Evolutionary conservation across 35 echinoderm and acorn worm species (phyloP), one percentile per base, ranked within the genome.

Genomic region (Chiridota heheva): DNA sequence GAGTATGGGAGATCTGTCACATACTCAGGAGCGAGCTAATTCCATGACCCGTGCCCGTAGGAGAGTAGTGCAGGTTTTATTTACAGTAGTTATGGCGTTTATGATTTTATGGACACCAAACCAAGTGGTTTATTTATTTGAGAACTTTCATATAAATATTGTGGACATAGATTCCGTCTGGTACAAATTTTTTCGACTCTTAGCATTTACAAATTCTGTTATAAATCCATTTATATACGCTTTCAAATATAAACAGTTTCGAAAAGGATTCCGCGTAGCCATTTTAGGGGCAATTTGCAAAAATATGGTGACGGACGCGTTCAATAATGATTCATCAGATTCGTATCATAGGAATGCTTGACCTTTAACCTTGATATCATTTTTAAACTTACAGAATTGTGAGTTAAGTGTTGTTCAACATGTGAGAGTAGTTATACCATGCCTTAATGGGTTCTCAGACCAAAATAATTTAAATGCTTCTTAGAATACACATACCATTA

Each of bases 221-320:
- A 73, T 96, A 26, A 96, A 96, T 59, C 88, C 92, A 7, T 81
- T 96, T 39, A 96, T 96, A n/a, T 96, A 96, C 55, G 92, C 82
- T 29, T 90, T 87, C 42, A 90, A 90, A 57, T 90, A 96, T 40
- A 96, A 91, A 57, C 88, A 96, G 36, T 90, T 96, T 63, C 74
- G 92, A 7, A 96, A 96, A 68, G 87, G 83, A 13, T 90, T 90
- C 57, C 82, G 87, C 31, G 60, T 90, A 0, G 67, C 55, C 6
- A 62, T 91, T 36, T 72, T n/a, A n/a, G n/a, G n/a, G n/a, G 69
- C 69, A 72, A 72, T 42, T 72, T 72, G n/a, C n/a, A n/a, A n/a
- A n/a, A n/a, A n/a, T n/a, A n/a, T n/a, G n/a, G n/a, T n/a, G n/a
- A n/a, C n/a, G n/a, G n/a, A n/a, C n/a, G n/a, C n/a, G n/a, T n/a